phyloP scores from a whole-genome alignment of 1,140 invertebrate genomes.

The Gryon sp. region DNA sequence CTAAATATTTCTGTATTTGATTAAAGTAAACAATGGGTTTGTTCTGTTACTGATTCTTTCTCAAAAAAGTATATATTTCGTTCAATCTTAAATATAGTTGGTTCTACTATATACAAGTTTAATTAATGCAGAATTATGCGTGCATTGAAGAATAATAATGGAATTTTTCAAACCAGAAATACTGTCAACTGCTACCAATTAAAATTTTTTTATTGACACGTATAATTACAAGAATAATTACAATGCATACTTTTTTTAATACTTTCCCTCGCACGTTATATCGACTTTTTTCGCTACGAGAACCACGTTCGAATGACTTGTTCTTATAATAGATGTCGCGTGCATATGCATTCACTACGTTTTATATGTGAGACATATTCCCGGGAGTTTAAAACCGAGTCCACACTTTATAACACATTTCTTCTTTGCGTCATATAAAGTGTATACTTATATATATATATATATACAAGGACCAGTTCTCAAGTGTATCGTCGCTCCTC shows the following conservation, averaged over 20 bases:
- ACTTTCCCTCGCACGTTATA: constrained; percentile 6
- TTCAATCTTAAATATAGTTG: too few relatives aligned
- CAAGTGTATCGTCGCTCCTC: constrained; percentile 40
- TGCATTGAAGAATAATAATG: too few relatives aligned
- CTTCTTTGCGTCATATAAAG: constrained; percentile 35
- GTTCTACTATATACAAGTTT: too few relatives aligned
- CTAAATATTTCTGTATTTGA: too few relatives aligned
- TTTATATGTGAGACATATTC: constrained; percentile 33
- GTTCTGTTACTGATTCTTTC: too few relatives aligned
- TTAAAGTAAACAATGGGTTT: too few relatives aligned
- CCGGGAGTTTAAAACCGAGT: constrained; percentile 23
- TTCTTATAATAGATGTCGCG: constrained; percentile 39
- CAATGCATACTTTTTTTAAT: constrained; percentile 15
- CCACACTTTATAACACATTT: constrained; percentile 41
- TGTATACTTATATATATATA: constrained; percentile 27
- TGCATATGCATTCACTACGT: constrained; percentile 35
- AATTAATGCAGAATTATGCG: too few relatives aligned
- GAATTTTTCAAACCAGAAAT: too few relatives aligned
- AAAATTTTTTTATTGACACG: too few relatives aligned
- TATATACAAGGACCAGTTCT: too few relatives aligned
- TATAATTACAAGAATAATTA: constrained; percentile 21
- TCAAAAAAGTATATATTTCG: too few relatives aligned
- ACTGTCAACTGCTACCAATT: too few relatives aligned
- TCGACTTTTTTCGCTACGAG: neutral
- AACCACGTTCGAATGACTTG: constrained; percentile 13